Evolutionary conservation across 1,140 invertebrate genomes (phyloP), one percentile per base, ranked within the genome.

Genomic region (Drosophila bipectinata): DNA sequence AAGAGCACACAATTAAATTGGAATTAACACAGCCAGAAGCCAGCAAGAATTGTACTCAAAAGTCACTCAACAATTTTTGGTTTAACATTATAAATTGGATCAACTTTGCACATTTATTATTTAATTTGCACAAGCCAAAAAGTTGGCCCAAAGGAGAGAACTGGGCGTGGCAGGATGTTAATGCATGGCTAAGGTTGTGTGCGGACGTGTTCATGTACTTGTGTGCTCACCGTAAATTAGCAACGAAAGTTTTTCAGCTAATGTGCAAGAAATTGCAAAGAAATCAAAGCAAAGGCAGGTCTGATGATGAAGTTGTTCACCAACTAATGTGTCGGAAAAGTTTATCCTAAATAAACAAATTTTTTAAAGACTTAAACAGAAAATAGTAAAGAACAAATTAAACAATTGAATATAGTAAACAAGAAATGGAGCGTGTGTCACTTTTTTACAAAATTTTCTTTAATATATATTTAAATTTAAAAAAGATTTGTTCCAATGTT

Each of bases 191-290:
- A 7, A 7, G 49, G 6, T 24, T 52, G 41, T 57, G 66, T 32
- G 45, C 14, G 37, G n/a, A 76, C 63, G 48, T 56, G 55, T 34
- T 26, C 34, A 15, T 8, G 32, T 30, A 61, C 57, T 44, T 47
- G n/a, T 39, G 58, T 67, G 44, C 52, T 14, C 28, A 30, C 55
- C 61, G 72, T 58, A 77, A 88, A 79, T 73, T 88, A 66, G 79
- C 78, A 61, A 55, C 32, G 32, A 73, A 85, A 81, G 59, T 85
- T 84, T 24, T 63, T 59, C 59, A 74, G 73, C 60, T 74, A 74
- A 85, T 58, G 81, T 74, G 48, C 34, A 57, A 73, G 72, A 64
- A 68, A 68, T 59, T 18, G 66, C 30, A 49, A 79, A 63, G 60
- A 67, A 85, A 74, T 63, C 60, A 45, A 47, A 34, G 52, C 9